These are phyloP conservation scores for Drosophila pegasa DNA, from an alignment of 2,888 invertebrate species.

Conservation along the genomic window DNA sequence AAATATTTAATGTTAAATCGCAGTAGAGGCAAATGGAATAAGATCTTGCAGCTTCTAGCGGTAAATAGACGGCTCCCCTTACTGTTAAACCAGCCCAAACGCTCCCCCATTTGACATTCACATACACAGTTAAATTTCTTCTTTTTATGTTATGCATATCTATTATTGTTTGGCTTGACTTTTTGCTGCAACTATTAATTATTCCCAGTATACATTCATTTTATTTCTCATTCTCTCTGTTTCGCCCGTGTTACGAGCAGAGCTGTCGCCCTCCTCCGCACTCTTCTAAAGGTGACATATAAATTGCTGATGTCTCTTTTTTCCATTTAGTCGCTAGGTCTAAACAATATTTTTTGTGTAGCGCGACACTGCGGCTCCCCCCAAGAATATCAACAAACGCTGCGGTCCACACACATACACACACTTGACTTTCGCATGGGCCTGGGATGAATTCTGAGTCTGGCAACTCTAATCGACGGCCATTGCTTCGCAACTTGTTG, in stretches of 20 bases:
- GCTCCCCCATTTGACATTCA: slow-evolving; percentile 51
- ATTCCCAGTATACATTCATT: slow-evolving; percentile 69
- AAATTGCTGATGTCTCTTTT: slow-evolving; percentile 29
- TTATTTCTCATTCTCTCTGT: slow-evolving; percentile 58
- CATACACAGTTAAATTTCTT: slow-evolving; percentile 38
- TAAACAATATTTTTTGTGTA: slow-evolving; percentile 61
- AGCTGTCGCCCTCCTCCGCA: slow-evolving; percentile 32
- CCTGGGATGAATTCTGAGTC: slow-evolving; percentile 57
- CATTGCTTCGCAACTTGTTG: slow-evolving; percentile 78
- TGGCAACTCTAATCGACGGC: slow-evolving; percentile 76
- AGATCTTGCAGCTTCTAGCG: slow-evolving; percentile 84
- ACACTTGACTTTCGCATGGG: slow-evolving; percentile 48
- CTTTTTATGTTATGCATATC: slow-evolving; percentile 50
- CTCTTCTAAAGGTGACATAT: slow-evolving; percentile 38
- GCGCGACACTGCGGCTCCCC: slow-evolving; percentile 15
- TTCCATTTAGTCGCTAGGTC: slow-evolving; percentile 20
- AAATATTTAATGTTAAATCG: slow-evolving; percentile 83
- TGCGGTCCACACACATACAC: slow-evolving; percentile 24
- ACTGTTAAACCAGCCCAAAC: slow-evolving; percentile 56
- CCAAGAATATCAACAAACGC: slow-evolving; percentile 33
- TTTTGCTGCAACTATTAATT: slow-evolving; percentile 68
- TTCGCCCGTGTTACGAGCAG: slow-evolving; percentile 26
- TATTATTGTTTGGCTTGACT: slow-evolving; percentile 67
- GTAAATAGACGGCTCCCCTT: slow-evolving; percentile 67
- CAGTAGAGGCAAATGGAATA: slow-evolving; percentile 83